Evolutionary conservation across 1,140 invertebrate genomes (phyloP).

Genomic region (Apocrypta bakeri): DNA sequence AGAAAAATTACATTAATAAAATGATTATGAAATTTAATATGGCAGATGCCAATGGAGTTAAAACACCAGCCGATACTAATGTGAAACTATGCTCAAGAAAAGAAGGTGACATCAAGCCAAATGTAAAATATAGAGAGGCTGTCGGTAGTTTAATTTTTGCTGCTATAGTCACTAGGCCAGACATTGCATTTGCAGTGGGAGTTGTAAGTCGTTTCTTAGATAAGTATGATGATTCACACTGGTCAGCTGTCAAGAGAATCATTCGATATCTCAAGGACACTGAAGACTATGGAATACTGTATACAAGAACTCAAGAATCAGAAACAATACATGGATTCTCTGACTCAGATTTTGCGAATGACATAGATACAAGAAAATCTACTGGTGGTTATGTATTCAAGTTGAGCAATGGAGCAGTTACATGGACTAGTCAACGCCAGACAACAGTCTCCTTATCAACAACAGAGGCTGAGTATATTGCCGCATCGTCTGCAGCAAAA

Average conservation of each 20-base stretch:
- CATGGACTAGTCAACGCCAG: not conserved
- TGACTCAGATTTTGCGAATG: conserved; percentile 41
- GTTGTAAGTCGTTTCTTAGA: not conserved
- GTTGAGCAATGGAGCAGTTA: not conserved
- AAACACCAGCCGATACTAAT: conserved; percentile 41
- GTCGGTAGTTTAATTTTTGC: conserved; percentile 48
- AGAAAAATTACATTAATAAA: conserved; percentile 37
- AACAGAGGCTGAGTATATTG: conserved; percentile 72
- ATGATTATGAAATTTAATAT: conserved; percentile 47
- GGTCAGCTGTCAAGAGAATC: conserved; percentile 54
- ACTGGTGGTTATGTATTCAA: conserved; percentile 39
- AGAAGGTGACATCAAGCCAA: not conserved
- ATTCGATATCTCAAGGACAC: conserved; percentile 47
- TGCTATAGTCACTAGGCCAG: conserved; percentile 45
- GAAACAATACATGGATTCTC: conserved; percentile 13
- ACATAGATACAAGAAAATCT: conserved; percentile 34
- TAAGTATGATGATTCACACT: conserved; percentile 28
- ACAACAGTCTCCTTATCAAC: not conserved
- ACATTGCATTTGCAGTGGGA: conserved; percentile 45
- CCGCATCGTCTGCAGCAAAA: conserved; percentile 59
- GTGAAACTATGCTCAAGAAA: too few species aligned
- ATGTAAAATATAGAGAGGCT: conserved; percentile 47
- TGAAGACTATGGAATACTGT: not conserved
- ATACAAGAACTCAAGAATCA: not conserved
- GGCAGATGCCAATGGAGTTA: conserved; percentile 22